Evolutionary conservation across 2,113 vertebrate species (phyloP), one percentile per base, ranked within the genome.

Genomic region (Pleuronectes platessa): DNA sequence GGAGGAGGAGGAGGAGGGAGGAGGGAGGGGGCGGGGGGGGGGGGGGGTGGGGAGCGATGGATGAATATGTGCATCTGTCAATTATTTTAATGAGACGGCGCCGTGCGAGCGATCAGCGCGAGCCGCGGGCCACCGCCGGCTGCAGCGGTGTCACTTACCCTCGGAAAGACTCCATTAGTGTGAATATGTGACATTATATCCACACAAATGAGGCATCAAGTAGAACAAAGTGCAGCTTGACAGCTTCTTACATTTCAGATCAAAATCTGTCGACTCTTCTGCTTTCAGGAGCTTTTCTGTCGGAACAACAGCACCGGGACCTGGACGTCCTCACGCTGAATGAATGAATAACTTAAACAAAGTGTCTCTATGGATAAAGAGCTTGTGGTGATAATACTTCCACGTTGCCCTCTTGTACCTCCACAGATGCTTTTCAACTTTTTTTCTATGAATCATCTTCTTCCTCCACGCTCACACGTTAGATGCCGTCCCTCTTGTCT

Each of bases 61-160:
- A 70, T 63, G 59, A 63, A 78, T 82, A 76, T 83, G 75, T 88
- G 86, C 80, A 83, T 89, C 81, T 88, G 91, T 93, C 86, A 78
- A 84, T 84, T 49, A 76, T 64, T 88, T 84, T 88, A 93, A 92
- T 82, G 83, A 89, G 86, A 81, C 68, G 23, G 60, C 37, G 71
- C 54, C 70, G 59, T 37, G 66, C 71, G 68, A 83, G 55, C 56
- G 51, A 20, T 53, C 51, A 18, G 47, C 47, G 15, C 15, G 15
- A 18, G 47, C 47, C 17, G 47, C 1, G 7, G 47, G 47, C 37
- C 40, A 3, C 40, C 47, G 14, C 74, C 4, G 47, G 47, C 14
- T 49, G 47, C 15, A 2, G 17, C 14, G 81, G 68, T 74, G 71
- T 59, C 75, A 17, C 59, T 37, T 55, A 60, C 23, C 42, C 49